These are phyloP conservation scores for Diarsia dahlii DNA, from an alignment of 2,888 invertebrate genomes.

Conservation along the genomic window DNA sequence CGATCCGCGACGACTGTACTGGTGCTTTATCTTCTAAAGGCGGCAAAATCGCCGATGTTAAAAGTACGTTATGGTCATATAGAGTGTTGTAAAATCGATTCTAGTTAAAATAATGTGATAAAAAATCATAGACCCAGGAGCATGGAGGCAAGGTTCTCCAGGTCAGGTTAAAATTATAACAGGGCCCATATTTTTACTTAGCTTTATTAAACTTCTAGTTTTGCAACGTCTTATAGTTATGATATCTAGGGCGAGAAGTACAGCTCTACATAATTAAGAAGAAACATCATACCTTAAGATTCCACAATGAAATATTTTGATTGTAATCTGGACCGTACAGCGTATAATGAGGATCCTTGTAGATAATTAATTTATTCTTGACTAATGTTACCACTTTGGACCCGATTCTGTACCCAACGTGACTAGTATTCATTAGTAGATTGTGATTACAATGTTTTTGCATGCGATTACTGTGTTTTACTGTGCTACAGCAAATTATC, in stretches of 20 bases:
- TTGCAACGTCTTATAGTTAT: no score
- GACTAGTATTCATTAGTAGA: conserved; percentile 36
- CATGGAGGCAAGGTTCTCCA: background rate
- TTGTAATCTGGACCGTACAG: conserved; percentile 9
- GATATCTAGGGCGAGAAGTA: background rate
- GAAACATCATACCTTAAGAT: background rate
- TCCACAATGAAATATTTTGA: background rate
- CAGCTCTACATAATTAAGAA: background rate
- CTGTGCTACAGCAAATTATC: conserved; percentile 23
- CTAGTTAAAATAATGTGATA: no score
- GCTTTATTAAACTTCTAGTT: background rate
- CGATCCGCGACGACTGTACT: no score
- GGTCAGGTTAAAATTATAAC: background rate
- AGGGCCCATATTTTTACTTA: no score
- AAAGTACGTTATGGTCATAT: no score
- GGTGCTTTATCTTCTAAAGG: no score
- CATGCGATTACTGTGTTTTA: conserved; percentile 29
- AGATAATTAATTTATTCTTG: conserved; percentile 37
- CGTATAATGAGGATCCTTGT: conserved; percentile 31
- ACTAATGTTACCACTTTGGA: conserved; percentile 28
- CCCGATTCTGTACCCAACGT: conserved; percentile 42
- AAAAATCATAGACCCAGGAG: no score
- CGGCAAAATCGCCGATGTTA: no score
- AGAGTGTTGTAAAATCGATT: no score
- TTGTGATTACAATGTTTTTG: conserved; percentile 51